Percentiles rank a stretch among this genome's conserved stretches.
These are phyloP conservation scores for Ophraella communa DNA, from an alignment of 2,888 invertebrate species.

Conservation along the genomic window DNA sequence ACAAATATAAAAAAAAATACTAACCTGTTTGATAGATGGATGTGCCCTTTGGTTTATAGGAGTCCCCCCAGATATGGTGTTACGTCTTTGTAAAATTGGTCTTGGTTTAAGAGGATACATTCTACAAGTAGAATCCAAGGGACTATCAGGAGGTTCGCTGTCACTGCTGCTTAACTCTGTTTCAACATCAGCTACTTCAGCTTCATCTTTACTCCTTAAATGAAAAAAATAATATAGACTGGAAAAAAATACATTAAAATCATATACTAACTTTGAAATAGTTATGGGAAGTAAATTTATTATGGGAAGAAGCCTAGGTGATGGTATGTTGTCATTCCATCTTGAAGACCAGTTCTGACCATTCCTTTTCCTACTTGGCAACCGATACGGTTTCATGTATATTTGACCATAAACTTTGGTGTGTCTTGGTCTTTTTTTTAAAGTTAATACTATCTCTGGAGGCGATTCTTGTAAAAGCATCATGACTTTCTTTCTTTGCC, in stretches of 20 bases:
- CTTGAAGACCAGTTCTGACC: slow-evolving; percentile 64
- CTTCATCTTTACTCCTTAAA: slow-evolving; percentile 40
- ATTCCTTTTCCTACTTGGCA: slow-evolving; percentile 75
- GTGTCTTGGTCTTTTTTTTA: slow-evolving; percentile 84
- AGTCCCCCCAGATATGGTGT: slow-evolving; percentile 86
- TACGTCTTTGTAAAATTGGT: slow-evolving; percentile 78
- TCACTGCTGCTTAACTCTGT: slow-evolving; percentile 63
- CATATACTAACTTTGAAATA: slow-evolving; percentile 61
- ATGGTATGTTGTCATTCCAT: slow-evolving; percentile 74
- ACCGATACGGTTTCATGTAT: slow-evolving; percentile 73
- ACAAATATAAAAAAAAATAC: slow-evolving; percentile 17
- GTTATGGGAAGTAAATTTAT: slow-evolving; percentile 67
- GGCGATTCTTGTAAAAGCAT: slow-evolving; percentile 77
- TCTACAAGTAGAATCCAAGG: slow-evolving; percentile 61
- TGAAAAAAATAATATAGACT: neutral
- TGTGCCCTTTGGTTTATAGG: slow-evolving; percentile 70
- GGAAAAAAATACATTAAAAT: neutral
- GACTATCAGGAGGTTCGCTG: slow-evolving; percentile 64
- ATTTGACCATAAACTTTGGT: slow-evolving; percentile 80
- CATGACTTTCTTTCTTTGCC: slow-evolving; percentile 80
- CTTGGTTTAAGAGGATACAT: slow-evolving; percentile 80
- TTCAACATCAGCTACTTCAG: slow-evolving; percentile 38
- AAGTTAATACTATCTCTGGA: slow-evolving; percentile 79
- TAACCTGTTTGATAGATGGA: slow-evolving; percentile 73
- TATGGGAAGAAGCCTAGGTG: slow-evolving; percentile 69